Evolutionary conservation across 2,113 vertebrate species (phyloP).

Genomic region (Merops nubicus): DNA sequence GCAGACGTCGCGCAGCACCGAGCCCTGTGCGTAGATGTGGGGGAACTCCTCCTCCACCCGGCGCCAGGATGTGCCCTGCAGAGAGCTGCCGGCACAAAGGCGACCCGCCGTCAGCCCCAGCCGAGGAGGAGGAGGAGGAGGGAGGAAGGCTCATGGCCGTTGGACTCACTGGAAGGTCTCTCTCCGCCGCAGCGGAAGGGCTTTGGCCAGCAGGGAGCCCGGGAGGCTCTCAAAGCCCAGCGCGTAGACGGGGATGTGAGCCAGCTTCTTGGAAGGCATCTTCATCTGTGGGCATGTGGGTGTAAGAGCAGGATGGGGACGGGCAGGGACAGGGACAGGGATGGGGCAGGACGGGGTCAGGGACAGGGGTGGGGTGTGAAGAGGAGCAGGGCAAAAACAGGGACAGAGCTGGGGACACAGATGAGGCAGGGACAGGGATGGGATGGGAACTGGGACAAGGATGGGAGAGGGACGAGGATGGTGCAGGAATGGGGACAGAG

Average conservation of each 20-base stretch:
- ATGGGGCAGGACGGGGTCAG: no score
- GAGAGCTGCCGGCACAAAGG: constrained; percentile 74
- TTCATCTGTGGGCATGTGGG: constrained; percentile 82
- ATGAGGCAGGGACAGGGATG: background rate
- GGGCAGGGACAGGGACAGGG: background rate
- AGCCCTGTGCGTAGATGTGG: constrained; percentile 91
- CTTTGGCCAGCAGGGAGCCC: constrained; percentile 47
- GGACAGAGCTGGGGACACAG: background rate
- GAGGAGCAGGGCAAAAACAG: no score
- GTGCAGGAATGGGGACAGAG: background rate
- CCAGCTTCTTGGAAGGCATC: constrained; percentile 95
- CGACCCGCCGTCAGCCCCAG: background rate
- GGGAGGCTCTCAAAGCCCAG: constrained; percentile 88
- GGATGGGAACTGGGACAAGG: background rate
- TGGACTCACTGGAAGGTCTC: constrained; percentile 90
- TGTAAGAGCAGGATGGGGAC: background rate
- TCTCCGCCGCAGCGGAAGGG: constrained; percentile 70
- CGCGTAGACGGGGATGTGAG: constrained; percentile 92
- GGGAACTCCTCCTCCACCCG: constrained; percentile 93
- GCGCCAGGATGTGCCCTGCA: constrained; percentile 81
- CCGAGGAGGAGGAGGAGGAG: background rate
- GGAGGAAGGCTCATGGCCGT: background rate
- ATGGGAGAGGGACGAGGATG: background rate
- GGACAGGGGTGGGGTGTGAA: no score
- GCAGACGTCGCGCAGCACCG: constrained; percentile 88